phyloP scores from a whole-genome alignment of 2,113 vertebrate species.

The Sapayoa aenigma region DNA sequence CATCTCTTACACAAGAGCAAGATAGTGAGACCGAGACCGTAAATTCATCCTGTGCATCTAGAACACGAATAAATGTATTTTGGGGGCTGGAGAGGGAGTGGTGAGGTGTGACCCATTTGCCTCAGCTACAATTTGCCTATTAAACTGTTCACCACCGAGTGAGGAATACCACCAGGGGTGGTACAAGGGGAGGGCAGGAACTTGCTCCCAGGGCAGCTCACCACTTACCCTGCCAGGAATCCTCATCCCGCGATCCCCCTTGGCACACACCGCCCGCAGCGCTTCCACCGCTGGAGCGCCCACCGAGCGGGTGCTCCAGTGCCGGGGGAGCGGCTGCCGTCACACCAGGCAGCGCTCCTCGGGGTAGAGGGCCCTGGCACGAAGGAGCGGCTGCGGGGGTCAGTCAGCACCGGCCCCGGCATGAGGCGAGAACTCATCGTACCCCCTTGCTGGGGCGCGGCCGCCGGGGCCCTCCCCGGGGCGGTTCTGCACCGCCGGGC shows the following conservation, averaged over 20 bases:
- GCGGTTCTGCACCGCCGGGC: too few relatives aligned
- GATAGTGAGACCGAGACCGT: not conserved
- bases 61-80: not conserved
- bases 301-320: rapidly evolving
- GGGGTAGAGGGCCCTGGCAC: too few relatives aligned
- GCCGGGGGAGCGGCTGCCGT: not conserved
- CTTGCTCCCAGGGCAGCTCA: not conserved
- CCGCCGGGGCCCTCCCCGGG: too few relatives aligned
- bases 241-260: not conserved
- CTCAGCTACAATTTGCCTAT: not conserved
- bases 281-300: rapidly evolving
- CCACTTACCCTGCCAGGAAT: not conserved
- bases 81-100: too few relatives aligned
- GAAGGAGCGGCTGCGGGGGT: rapidly evolving
- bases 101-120: not conserved
- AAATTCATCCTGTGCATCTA: not conserved
- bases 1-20: not conserved
- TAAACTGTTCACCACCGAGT: not conserved
- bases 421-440: not conserved
- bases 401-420: not conserved
- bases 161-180: not conserved
- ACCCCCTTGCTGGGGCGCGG: not conserved
- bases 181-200: not conserved
- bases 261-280: not conserved
- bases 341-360: not conserved